These are phyloP conservation scores for Drymonia ruficornis DNA, from an alignment of 2,888 invertebrate genomes.

Conservation along the genomic window DNA sequence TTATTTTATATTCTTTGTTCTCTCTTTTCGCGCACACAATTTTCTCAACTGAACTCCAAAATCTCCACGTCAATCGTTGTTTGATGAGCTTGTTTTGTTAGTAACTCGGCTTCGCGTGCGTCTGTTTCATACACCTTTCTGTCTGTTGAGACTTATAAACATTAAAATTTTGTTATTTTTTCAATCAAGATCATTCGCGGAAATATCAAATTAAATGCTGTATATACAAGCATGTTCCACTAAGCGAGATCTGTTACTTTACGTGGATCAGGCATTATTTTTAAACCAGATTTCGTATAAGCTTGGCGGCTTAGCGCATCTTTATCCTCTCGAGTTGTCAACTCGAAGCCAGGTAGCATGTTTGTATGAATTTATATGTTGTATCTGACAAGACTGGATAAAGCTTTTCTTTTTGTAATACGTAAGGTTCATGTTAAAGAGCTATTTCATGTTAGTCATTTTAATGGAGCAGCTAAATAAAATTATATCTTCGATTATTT, in stretches of 20 bases:
- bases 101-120: background rate
- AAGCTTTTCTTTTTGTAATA: too few species aligned
- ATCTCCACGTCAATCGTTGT: constrained; percentile 9
- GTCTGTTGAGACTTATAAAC: constrained; percentile 24
- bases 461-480: too few species aligned
- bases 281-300: background rate
- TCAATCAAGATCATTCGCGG: constrained; percentile 21
- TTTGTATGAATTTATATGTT: background rate
- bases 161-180: constrained; percentile 21
- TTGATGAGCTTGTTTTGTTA: background rate
- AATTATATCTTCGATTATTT: too few species aligned
- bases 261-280: background rate
- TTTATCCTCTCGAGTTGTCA: background rate
- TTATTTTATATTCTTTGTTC: too few species aligned
- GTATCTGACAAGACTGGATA: background rate
- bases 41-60: constrained; percentile 1
- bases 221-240: background rate
- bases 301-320: background rate
- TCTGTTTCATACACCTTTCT: constrained; percentile 22
- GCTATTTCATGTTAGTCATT: too few species aligned
- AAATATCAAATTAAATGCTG: constrained; percentile 15
- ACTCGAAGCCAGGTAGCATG: background rate
- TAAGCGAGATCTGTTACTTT: background rate
- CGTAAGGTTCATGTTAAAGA: too few species aligned
- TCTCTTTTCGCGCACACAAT: background rate